Evolutionary conservation across 1,140 invertebrate species (phyloP).

Genomic region (Drosophila jambulina): DNA sequence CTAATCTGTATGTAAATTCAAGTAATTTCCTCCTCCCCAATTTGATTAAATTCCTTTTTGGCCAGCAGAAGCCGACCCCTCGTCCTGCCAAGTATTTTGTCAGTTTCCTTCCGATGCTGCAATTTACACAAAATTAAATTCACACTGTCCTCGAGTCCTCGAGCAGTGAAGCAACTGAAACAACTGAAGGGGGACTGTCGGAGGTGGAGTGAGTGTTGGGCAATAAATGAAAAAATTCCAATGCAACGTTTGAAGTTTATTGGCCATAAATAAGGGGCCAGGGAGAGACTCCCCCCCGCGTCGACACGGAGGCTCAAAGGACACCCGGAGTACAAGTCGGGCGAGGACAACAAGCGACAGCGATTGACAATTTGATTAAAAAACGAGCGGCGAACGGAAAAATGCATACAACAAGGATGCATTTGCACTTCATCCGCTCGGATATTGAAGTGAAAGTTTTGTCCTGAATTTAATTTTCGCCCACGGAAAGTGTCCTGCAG

Average conservation of each 20-base stretch:
- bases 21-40: conserved; percentile 45
- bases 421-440: conserved; percentile 21
- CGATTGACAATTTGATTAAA: conserved; percentile 84
- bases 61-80: conserved; percentile 4
- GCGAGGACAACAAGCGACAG: conserved; percentile 57
- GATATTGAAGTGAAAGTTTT: conserved; percentile 73
- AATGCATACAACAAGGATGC: conserved; percentile 62
- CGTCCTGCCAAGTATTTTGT: conserved; percentile 49
- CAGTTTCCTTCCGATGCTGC: conserved; percentile 50
- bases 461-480: conserved; percentile 54
- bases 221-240: conserved; percentile 82
- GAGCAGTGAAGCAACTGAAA: conserved; percentile 13
- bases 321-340: conserved; percentile 43
- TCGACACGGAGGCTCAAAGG: conserved; percentile 30
- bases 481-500: conserved; percentile 31
- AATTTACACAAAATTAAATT: conserved; percentile 84
- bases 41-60: conserved; percentile 57
- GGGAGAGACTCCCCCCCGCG: conserved; percentile 2
- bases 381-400: conserved; percentile 57
- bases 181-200: background rate
- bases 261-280: conserved; percentile 81
- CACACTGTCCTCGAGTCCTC: conserved; percentile 63
- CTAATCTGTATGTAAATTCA: conserved; percentile 58
- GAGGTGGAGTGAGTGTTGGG: conserved; percentile 16
- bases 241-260: conserved; percentile 82